Evolutionary conservation across 2,888 invertebrate genomes (phyloP), one percentile per base, ranked within the genome.

Genomic region (Dione juno): DNA sequence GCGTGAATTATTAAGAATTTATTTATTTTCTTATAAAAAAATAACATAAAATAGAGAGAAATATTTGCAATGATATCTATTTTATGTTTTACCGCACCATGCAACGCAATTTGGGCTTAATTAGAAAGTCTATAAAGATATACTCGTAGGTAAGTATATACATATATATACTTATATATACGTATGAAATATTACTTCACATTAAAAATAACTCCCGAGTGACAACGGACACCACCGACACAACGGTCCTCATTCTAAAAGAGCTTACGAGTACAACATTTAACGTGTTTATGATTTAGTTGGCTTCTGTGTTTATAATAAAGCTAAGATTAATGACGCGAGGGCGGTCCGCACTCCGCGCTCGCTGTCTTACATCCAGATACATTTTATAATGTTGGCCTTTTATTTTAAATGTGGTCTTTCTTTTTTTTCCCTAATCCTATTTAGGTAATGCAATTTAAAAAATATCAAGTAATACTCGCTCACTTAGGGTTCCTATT

Each of bases 211-310:
- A 16, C 65, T 54, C 5, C 43, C 54, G 61, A 65, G 50, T 72
- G 66, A 70, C 65, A 41, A 64, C 63, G 50, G 40, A 57, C 67
- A 61, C 63, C 69, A 71, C 63, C 57, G 72, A 72, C 59, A 67
- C 63, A 66, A 70, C 61, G 72, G 53, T 68, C 72, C 43, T 41
- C 66, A 37, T 70, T 81, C 82, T 77, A 80, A 80, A 82, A 81
- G 78, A 79, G 79, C 79, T 79, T 76, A 78, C 71, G 78, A 82
- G 81, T 79, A 78, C 76, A 76, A 57, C 81, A 82, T 86, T 85
- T 86, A 88, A 82, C 80, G 83, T 88, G 88, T 89, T 90, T 90
- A 90, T 88, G 88, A 90, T 90, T 88, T 84, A 87, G 86, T 83
- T 76, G 64, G 84, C 83, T 83, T 78, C 85, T 82, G 83, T 89